Conservation (phyloP, 2,113 vertebrate genomes). For the Chiloscyllium plagiosum region DNA sequence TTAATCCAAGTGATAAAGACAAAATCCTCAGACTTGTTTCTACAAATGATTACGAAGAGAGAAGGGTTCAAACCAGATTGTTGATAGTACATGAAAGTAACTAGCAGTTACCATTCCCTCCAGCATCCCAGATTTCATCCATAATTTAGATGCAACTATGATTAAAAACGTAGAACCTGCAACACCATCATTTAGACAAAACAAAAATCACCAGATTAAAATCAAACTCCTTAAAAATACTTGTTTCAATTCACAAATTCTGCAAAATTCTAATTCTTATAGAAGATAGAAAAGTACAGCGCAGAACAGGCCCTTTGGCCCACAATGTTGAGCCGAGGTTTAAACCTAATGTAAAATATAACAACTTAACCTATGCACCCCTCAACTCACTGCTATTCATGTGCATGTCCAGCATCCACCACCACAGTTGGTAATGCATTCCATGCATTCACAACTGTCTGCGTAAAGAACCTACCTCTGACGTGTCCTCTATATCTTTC, state of each 20-base stretch:
- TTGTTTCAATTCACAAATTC: background rate
- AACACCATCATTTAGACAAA: background rate
- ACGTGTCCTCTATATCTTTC: too few relatives aligned
- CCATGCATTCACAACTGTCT: too few relatives aligned
- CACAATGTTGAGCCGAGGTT: too few relatives aligned
- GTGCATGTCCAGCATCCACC: too few relatives aligned
- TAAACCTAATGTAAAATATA: too few relatives aligned
- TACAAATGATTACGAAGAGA: too few relatives aligned
- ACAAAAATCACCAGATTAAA: background rate
- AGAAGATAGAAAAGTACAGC: too few relatives aligned
- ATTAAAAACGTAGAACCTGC: background rate
- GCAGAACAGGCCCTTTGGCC: too few relatives aligned
- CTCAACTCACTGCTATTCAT: too few relatives aligned
- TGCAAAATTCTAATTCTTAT: background rate
- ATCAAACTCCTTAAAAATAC: background rate
- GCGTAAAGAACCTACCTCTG: too few relatives aligned
- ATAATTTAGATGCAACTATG: background rate
- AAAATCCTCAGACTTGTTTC: background rate
- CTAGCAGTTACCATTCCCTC: background rate
- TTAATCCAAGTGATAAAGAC: background rate
- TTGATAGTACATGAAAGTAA: background rate
- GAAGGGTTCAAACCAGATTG: background rate
- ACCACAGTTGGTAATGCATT: too few relatives aligned
- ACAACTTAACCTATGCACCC: too few relatives aligned
- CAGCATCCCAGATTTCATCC: background rate